Evolutionary conservation across 2,888 invertebrate genomes (phyloP), one percentile per base, ranked within the genome.

Genomic region (Stenchaetothrips biformis): DNA sequence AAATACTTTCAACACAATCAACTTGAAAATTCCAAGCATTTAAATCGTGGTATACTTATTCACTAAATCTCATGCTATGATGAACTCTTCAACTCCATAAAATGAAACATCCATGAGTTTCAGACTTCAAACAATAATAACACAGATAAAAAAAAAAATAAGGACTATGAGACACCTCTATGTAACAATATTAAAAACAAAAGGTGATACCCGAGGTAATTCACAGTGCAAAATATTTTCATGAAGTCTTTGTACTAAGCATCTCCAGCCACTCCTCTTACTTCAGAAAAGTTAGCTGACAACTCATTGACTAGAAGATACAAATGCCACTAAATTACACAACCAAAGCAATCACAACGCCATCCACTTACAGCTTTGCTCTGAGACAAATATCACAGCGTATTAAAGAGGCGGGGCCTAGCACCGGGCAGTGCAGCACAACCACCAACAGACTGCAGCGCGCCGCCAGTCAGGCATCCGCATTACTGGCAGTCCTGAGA

Each of bases 161-260:
- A 53, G 53, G 13, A 13, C 13, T 53, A 11, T 37, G 53, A 25
- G 67, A 74, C 67, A 74, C 67, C 21, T 25, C 21, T 21, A 25
- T 25, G 11, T 25, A 11, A 74, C 67, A 74, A 74, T 21, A 25
- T 25, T 11, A 74, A 25, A 21, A 21, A 25, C 67, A 67, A 11
- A 11, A 25, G 25, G 11, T 74, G 25, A 21, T 21, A 74, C 11
- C 25, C 67, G 11, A 53, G 21, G 37, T 37, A 67, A 21, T 21
- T 67, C 8, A 21, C 7, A 7, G 67, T 21, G 67, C 21, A 74
- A 74, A 25, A 74, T 74, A 21, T 25, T 11, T 74, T 25, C 7
- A 74, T 74, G 67, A 74, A 74, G 67, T 74, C 67, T 74, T 74
- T 74, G 67, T 74, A 74, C 67, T 74, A 74, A 25, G 67, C 25